Evolutionary conservation across 2,888 invertebrate species (phyloP), one percentile per base, ranked within the genome.

Genomic region (Esperia sulphurella): DNA sequence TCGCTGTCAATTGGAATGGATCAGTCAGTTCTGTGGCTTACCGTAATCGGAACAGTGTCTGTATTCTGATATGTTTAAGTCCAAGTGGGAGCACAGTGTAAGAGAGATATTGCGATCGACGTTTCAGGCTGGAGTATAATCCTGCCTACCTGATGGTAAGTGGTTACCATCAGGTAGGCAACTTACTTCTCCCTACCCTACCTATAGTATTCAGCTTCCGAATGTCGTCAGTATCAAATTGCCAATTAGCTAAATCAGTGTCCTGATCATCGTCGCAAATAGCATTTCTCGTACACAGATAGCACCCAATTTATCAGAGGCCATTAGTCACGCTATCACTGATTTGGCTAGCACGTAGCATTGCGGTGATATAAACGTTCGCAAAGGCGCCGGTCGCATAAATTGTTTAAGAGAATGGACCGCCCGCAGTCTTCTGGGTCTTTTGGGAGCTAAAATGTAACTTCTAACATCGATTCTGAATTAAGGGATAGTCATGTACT

Each of bases 391-490:
- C 81, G 80, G 66, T 56, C 69, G 55, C 73, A 83, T 86, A 85
- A 85, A 87, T 84, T 83, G 78, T 65, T 79, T 79, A 75, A 71
- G 72, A 68, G 79, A 77, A 73, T 63, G 59, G 83, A 82, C 83
- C 85, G 79, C 85, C 79, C 81, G 73, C 77, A 52, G 63, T 59
- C 66, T 49, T 52, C 50, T 45, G 58, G 56, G 59, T 62, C 54
- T 59, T 59, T 59, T 49, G 51, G 62, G 44, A 44, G 53, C 53
- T 77, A 75, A 79, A 77, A 77, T 74, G 68, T 48, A 56, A 67
- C 71, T 62, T 52, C 48, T 49, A 49, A 40, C 49, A 52, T 6
- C 46, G 35, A 1, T 44, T 44, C 8, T 14, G 21, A 44, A 21
- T 42, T 31, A 33, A 4, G 2, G 43, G 14, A 14, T 13, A 8